phyloP scores from a whole-genome alignment of 1,140 invertebrate species.

The Drosophila kurseongensis region DNA sequence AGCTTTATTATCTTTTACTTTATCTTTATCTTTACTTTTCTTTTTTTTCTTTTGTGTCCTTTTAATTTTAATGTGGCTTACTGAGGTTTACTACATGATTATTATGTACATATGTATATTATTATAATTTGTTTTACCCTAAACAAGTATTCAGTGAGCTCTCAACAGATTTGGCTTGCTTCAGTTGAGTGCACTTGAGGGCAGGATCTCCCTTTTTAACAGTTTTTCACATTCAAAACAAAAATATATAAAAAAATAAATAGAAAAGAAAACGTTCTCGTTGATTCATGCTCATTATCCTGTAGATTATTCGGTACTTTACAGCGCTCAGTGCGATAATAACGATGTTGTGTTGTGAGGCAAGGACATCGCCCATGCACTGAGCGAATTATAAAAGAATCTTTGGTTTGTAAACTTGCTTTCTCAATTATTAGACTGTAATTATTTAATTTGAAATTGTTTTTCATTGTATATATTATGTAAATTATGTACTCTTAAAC shows the following conservation, averaged over 20 bases:
- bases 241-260: conserved; percentile 35
- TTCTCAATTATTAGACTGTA: too few relatives aligned
- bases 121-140: conserved; percentile 21
- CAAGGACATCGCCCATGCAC: conserved; percentile 52
- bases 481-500: too few relatives aligned
- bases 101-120: conserved; percentile 12
- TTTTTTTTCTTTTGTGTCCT: background rate
- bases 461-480: too few relatives aligned
- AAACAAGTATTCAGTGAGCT: conserved; percentile 50
- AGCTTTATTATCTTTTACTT: too few relatives aligned
- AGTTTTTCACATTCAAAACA: conserved; percentile 39
- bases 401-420: too few relatives aligned
- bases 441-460: too few relatives aligned
- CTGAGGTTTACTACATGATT: conserved; percentile 22
- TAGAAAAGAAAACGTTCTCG: conserved; percentile 54
- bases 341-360: conserved; percentile 61
- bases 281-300: conserved; percentile 78
- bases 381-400: background rate
- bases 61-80: conserved; percentile 34
- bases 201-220: conserved; percentile 1
- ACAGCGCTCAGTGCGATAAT: conserved; percentile 76
- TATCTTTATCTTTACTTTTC: too few relatives aligned
- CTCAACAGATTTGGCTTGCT: conserved; percentile 61
- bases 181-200: conserved; percentile 57
- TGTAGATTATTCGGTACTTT: conserved; percentile 80